A percentile compares a stretch with the other conserved stretches of the same genome.
Conservation (phyloP, 2,113 vertebrate genomes). For the Aphyosemion australe region DNA sequence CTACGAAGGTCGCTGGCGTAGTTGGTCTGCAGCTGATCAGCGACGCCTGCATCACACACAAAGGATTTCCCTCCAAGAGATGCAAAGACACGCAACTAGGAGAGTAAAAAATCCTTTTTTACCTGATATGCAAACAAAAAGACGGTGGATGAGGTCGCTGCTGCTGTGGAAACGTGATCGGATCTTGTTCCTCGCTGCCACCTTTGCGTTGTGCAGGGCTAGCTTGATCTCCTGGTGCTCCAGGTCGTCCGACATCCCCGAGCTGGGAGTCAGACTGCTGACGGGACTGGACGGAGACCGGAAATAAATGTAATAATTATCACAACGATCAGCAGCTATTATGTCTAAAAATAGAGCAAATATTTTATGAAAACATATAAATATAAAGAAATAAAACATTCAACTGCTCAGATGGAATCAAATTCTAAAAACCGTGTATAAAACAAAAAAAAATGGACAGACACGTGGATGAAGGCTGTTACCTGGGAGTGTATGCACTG, state of each 20-base stretch:
- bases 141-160: conserved; percentile 95
- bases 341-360: not conserved
- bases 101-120: conserved; percentile 3
- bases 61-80: too few relatives aligned
- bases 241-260: conserved; percentile 82
- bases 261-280: conserved; percentile 83
- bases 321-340: too few relatives aligned
- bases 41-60: conserved; percentile 82
- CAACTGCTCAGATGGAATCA: too few relatives aligned
- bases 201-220: conserved; percentile 81
- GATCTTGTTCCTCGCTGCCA: conserved; percentile 89
- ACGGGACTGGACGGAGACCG: conserved; percentile 61
- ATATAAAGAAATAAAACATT: too few relatives aligned
- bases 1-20: conserved; percentile 96
- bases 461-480: conserved; percentile 59
- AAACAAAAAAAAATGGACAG: not conserved
- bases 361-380: too few relatives aligned
- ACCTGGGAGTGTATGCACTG: conserved; percentile 89
- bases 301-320: not conserved
- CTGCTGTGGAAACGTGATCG: conserved; percentile 94
- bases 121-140: conserved; percentile 99
- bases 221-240: conserved; percentile 83
- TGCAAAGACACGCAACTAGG: not conserved
- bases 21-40: conserved; percentile 98
- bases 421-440: too few relatives aligned